phyloP scores from a whole-genome alignment of 2,888 invertebrate species.

The Idaea biselata region DNA sequence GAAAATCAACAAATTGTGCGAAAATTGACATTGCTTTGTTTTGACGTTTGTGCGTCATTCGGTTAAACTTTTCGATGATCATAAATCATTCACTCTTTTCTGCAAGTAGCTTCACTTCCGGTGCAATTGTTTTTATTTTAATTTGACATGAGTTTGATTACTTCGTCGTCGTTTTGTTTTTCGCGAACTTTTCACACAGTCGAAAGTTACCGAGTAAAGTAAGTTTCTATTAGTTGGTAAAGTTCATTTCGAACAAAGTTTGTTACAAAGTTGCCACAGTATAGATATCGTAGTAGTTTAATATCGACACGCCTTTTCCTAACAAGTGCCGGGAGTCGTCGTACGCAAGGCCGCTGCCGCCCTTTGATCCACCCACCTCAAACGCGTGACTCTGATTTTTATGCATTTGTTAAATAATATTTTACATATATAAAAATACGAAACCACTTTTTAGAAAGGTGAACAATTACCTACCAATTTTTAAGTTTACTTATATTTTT shows the following conservation, averaged over 20 bases:
- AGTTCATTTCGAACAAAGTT: slow-evolving; percentile 17
- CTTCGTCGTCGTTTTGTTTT: neutral
- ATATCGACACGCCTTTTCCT: slow-evolving; percentile 80
- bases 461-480: neutral
- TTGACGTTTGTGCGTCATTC: slow-evolving; percentile 16
- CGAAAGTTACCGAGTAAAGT: neutral
- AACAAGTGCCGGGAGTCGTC: slow-evolving; percentile 79
- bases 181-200: neutral
- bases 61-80: slow-evolving; percentile 4
- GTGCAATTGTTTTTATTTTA: slow-evolving; percentile 2
- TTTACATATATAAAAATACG: neutral
- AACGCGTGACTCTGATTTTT: slow-evolving; percentile 72
- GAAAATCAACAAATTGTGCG: slow-evolving; percentile 5
- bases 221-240: slow-evolving; percentile 11
- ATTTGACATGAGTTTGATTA: neutral
- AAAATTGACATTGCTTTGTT: slow-evolving; percentile 13
- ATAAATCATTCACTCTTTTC: neutral
- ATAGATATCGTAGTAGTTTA: slow-evolving; percentile 60
- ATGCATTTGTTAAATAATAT: slow-evolving; percentile 49
- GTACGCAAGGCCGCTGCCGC: slow-evolving; percentile 77
- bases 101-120: slow-evolving; percentile 14
- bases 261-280: slow-evolving; percentile 40
- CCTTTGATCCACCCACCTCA: slow-evolving; percentile 81
- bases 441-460: neutral
- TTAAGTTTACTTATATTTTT: neutral